Base-by-base conservation (phyloP, 2,888 invertebrate species). In the Tupiocoris notatus region DNA sequence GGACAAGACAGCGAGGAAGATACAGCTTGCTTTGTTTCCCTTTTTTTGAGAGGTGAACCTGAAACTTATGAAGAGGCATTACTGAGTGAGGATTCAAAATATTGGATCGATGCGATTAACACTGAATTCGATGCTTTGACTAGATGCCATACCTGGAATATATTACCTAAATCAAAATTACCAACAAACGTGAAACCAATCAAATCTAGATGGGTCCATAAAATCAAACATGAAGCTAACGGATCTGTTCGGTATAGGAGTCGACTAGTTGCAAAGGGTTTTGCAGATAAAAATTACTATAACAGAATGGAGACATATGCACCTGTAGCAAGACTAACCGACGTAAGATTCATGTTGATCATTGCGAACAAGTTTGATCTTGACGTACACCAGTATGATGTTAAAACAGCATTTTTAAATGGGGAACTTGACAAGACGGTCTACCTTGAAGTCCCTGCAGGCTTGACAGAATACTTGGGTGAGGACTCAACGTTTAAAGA, bases 331-430 rank as follows among this genome's bases (percentile, higher is more conserved):
- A 39, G 66, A 3, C n/a, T 65, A 2, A 39, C 65, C n/a, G 65
- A 65, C 23, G 23, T 65, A 3, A 22, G 65, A 25, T 24, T 65
- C 23, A 65, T 65, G 65, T 9, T 65, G 7, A 7, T 16, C 25
- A 3, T 65, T 9, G 65, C 65, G 3, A 65, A 65, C 24, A 65
- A 65, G n/a, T 65, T 65, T 65, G 65, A 65, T 20, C n/a, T 65
- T 2, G 18, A 16, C 1, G 17, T 65, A 9, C 1, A 7, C 1
- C 65, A 65, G n/a, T n/a, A 17, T 3, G 65, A 65, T 20, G n/a
- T 65, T 7, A 65, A 65, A 25, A 65, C 65, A 2, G 65, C 25
- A 2, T 65, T 65, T 25, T 20, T 65, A 6, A 65, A 65, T n/a
- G 65, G 65, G 2, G 25, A 22, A 2, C 24, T 65, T 9, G 23